Conservation (phyloP, 1,140 invertebrate species). For the Drosophila quadrilineata region DNA sequence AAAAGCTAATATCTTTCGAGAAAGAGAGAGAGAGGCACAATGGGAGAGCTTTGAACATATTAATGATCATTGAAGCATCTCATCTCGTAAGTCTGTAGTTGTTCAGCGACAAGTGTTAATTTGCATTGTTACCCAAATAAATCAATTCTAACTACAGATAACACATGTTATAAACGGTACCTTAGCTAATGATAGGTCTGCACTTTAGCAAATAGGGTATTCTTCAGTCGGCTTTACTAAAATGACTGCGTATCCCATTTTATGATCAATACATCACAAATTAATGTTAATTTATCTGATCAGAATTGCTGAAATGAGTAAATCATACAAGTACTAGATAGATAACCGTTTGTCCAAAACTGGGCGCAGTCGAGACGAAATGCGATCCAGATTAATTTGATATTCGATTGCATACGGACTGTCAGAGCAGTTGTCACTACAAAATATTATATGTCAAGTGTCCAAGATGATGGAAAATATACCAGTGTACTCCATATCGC, state of each 20-base stretch:
- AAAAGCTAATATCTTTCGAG: not conserved
- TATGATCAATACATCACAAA: constrained; percentile 24
- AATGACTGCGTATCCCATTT: not conserved
- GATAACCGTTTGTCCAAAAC: constrained; percentile 17
- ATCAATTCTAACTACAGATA: constrained; percentile 13
- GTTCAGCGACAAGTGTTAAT: constrained; percentile 45
- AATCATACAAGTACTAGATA: constrained; percentile 9
- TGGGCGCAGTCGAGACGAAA: constrained; percentile 16
- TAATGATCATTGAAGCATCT: constrained; percentile 19
- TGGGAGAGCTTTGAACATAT: constrained; percentile 17
- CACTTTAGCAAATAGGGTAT: constrained; percentile 12
- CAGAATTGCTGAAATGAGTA: constrained; percentile 24
- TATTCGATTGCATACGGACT: constrained; percentile 17
- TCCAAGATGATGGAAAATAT: constrained; percentile 52
- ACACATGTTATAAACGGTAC: too few species aligned
- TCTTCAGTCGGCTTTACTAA: not conserved
- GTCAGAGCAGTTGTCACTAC: constrained; percentile 1
- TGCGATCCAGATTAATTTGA: constrained; percentile 43
- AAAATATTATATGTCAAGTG: constrained; percentile 1
- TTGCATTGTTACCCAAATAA: constrained; percentile 22
- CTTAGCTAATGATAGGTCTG: too few species aligned
- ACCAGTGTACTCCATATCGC: constrained; percentile 70
- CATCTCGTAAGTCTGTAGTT: constrained; percentile 19
- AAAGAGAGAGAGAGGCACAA: not conserved
- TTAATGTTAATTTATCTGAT: constrained; percentile 54